Conservation (phyloP, 2,113 vertebrate species). For the Ursus arctos region DNA sequence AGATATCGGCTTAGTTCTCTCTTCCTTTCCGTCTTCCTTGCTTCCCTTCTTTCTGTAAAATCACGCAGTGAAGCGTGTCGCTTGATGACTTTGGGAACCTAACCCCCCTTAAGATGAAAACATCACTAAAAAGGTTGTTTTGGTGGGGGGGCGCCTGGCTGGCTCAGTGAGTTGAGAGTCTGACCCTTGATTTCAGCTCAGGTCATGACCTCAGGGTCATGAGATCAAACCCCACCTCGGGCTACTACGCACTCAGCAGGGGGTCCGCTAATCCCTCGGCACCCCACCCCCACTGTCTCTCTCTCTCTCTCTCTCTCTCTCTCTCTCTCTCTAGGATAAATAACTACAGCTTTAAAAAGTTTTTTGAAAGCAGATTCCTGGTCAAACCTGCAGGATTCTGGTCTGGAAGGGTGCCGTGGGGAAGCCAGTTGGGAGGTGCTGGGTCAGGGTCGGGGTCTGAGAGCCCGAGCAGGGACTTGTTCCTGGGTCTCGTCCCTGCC, state of each 20-base stretch:
- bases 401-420: neutral
- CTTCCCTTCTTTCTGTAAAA: neutral
- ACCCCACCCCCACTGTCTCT: too few species aligned
- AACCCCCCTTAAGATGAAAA: neutral
- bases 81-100: neutral
- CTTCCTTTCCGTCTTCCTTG: too few species aligned
- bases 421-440: neutral
- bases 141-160: too few species aligned
- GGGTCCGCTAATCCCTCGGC: neutral
- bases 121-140: neutral
- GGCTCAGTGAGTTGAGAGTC: too few species aligned
- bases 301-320: too few species aligned
- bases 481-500: fast-evolving
- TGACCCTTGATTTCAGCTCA: too few species aligned
- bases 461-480: neutral
- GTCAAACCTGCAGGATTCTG: neutral
- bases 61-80: fast-evolving
- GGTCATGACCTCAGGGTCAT: neutral
- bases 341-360: neutral
- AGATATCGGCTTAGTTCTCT: neutral
- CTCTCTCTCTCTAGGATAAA: neutral
- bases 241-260: neutral
- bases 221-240: too few species aligned
- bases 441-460: too few species aligned
- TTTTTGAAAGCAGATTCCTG: neutral